Conservation (phyloP, 2,113 vertebrate species). For the Ginglymostoma cirratum region DNA sequence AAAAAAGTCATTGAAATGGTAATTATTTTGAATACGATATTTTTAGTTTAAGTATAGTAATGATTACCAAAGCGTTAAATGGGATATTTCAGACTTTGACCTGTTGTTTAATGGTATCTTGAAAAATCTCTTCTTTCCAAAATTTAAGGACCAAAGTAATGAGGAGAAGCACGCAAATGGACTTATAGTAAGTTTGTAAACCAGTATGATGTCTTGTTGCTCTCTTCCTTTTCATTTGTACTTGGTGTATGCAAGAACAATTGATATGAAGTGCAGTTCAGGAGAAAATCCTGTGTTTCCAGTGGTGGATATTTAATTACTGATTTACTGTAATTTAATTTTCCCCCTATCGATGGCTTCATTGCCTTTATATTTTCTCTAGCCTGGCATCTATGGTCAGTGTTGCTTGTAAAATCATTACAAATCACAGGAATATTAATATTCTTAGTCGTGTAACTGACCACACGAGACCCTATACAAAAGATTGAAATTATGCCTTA, state of each 20-base stretch:
- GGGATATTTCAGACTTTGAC: slow-evolving; percentile 7
- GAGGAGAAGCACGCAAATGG: slow-evolving; percentile 97
- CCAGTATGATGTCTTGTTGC: slow-evolving; percentile 55
- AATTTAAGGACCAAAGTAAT: slow-evolving; percentile 98
- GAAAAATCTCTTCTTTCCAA: slow-evolving; percentile 77
- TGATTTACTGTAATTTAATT: slow-evolving; percentile 26
- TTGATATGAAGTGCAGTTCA: not conserved
- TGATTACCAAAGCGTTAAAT: not conserved
- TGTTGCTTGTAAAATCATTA: not conserved
- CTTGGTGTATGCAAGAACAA: not conserved
- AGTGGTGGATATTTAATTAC: not conserved
- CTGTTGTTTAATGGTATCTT: slow-evolving; percentile 35
- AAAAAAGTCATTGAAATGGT: not conserved
- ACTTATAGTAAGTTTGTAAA: slow-evolving; percentile 95
- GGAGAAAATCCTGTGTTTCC: not conserved
- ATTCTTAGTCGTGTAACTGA: not conserved
- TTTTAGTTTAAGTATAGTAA: not conserved
- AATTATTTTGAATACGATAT: not conserved
- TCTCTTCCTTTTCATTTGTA: slow-evolving; percentile 50
- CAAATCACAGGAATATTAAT: slow-evolving; percentile 10
- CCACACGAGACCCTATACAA: not conserved
- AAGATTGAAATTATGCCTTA: slow-evolving; percentile 1
- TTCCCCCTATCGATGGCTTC: not conserved
- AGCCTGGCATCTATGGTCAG: slow-evolving; percentile 9
- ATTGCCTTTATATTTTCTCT: not conserved